Evolutionary conservation across 2,113 vertebrate genomes (phyloP).

Genomic region (Condylura cristata): DNA sequence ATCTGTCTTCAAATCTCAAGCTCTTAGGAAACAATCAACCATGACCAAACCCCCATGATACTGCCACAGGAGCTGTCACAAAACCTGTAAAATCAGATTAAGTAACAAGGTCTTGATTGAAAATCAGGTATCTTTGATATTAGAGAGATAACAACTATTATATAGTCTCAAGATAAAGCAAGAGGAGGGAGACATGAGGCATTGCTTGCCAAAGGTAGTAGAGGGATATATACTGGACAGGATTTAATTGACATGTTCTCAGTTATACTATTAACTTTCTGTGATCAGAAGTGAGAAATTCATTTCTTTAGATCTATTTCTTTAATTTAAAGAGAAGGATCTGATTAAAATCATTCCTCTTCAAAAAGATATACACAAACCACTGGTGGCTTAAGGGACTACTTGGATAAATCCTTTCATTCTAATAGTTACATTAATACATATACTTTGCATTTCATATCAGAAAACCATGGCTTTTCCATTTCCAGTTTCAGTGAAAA

Average conservation of each 20-base stretch:
- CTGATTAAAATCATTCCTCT: neutral
- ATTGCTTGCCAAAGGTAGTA: neutral
- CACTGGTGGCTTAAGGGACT: neutral
- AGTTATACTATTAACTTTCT: neutral
- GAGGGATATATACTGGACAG: neutral
- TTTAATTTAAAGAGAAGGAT: slow-evolving; percentile 8
- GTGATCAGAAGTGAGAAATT: neutral
- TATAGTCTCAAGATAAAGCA: neutral
- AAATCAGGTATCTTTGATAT: neutral
- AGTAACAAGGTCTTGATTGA: slow-evolving; percentile 22
- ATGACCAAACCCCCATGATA: neutral
- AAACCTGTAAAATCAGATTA: slow-evolving; percentile 24
- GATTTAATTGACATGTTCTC: neutral
- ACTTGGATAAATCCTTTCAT: neutral
- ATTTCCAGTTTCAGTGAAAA: slow-evolving; percentile 36
- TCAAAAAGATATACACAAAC: neutral
- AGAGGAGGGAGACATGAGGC: neutral
- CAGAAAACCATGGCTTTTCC: neutral
- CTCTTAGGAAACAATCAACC: slow-evolving; percentile 19
- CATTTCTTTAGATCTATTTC: neutral
- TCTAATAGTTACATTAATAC: neutral
- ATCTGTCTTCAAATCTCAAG: slow-evolving; percentile 31
- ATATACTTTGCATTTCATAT: neutral
- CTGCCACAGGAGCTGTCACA: neutral
- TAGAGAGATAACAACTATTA: neutral